Base-by-base conservation (phyloP, 2,113 vertebrate genomes). In the Leptocoma aspasia region DNA sequence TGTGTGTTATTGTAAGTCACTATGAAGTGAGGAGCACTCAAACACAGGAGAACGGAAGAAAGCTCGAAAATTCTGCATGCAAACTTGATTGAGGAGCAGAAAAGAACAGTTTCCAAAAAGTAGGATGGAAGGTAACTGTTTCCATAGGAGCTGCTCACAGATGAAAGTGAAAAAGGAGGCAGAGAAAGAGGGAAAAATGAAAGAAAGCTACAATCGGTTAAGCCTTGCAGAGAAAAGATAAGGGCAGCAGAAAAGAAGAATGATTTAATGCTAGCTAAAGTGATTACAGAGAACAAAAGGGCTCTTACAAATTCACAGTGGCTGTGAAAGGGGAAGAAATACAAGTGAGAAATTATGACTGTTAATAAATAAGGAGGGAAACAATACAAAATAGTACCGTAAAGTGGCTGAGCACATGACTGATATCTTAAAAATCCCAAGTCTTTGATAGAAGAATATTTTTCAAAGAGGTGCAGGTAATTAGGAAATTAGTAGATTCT, bases 281-380 rank as follows among this genome's bases (percentile, higher is more conserved):
- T 93, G 95, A 96, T 96, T 96, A 96, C 44, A 78, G 90, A 90
- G 88, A 96, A 96, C 76, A 96, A 96, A 96, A 89, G 60, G 49
- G 65, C 56, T 94, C 57, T 94, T 81, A 95, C 77, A 94, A 93
- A 94, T 94, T 90, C 42, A 94, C 65, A 60, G 47, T 0, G 8
- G 28, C 64, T 81, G 65, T 35, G 69, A 93, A 79, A 50, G 75
- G 52, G 39, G 27, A 81, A 91, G 33, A 95, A 70, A 89, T 49
- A 60, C 31, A 49, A 92, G 30, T 60, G 80, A 94, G 80, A 90
- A 96, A 96, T 94, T 93, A 95, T 92, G 80, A 65, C 61, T 78
- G 47, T 23, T 90, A 93, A 96, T 86, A 96, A 96, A 91, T 90
- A 96, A 83, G 64, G 37, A 68, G 37, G 23, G 30, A 96, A 83